Evolutionary conservation across 1,140 invertebrate species (phyloP), one percentile per base, ranked within the genome.

Genomic region (Caenorhabditis latens): DNA sequence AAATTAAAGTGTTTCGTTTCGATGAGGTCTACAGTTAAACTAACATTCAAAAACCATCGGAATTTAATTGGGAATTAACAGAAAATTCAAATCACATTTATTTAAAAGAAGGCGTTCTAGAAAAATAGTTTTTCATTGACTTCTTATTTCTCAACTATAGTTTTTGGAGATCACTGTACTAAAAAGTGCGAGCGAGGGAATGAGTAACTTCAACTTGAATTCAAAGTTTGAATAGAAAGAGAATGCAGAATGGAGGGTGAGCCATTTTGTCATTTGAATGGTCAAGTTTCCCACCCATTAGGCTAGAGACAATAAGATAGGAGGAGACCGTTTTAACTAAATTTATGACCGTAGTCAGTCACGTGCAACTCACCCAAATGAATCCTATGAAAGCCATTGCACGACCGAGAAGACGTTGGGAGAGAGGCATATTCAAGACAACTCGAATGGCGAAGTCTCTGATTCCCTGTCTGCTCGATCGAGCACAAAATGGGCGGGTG

Each of bases 301-400:
- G n/a, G 32, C 61, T 63, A 63, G 61, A 63, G 61, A 63, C 21
- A 11, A 24, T 63, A 13, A 0, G 14, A 63, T 32, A 11, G 11
- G 21, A 21, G 11, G 61, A 63, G 61, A 63, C 61, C 24, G 61
- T 63, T n/a, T 58, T 8, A n/a, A 58, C 57, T 58, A n/a, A 58
- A 40, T 40, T 43, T 71, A 16, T 11, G 42, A 71, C 65, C 65
- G 16, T n/a, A 71, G 16, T 71, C 42, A 8, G 40, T 46, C 65
- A 43, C 42, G 65, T 71, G 40, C 65, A 50, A 79, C 71, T 79
- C 71, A 79, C 71, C 71, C 71, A 79, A 50, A 79, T 14, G 46
- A 79, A n/a, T 24, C 71, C 46, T 11, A 50, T 24, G 8, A 79
- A 79, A 50, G 71, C 46, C 71, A 79, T 79, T 50, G 46, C 43